Conservation (phyloP, 2,113 vertebrate species). For the Mobula hypostoma region DNA sequence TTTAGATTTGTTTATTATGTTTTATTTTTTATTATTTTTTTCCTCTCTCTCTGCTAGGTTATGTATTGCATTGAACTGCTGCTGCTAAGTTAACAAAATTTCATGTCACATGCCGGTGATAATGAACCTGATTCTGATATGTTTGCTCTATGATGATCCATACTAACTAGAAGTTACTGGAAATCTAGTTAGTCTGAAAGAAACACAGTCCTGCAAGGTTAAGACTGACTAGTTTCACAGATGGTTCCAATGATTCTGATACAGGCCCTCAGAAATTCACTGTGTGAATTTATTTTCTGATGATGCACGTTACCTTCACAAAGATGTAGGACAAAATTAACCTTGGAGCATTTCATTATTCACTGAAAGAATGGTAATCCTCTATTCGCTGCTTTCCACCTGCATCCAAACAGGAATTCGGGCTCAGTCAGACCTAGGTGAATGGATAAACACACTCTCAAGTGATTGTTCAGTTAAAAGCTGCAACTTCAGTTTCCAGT, state of each 20-base stretch:
- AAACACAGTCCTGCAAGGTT: neutral
- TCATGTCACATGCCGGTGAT: too few species aligned
- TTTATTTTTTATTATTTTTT: too few species aligned
- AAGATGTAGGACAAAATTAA: neutral
- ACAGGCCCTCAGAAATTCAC: neutral
- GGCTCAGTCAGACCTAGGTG: neutral
- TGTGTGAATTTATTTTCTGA: slow-evolving; percentile 5
- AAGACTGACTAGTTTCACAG: neutral
- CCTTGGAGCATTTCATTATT: neutral
- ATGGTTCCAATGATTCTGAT: neutral
- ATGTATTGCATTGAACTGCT: too few species aligned
- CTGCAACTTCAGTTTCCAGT: neutral
- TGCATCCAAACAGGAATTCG: neutral
- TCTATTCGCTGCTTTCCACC: neutral
- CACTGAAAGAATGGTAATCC: neutral
- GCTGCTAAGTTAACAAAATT: too few species aligned
- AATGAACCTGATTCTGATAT: too few species aligned
- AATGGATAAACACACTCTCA: neutral
- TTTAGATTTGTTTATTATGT: too few species aligned
- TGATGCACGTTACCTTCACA: neutral
- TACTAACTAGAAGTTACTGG: neutral
- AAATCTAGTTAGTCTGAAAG: neutral
- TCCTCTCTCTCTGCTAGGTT: too few species aligned
- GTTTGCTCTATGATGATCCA: neutral
- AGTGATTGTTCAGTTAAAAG: neutral